phyloP scores from a whole-genome alignment of 2,797 vertebrate genomes.

The Typhlichthys subterraneus region DNA sequence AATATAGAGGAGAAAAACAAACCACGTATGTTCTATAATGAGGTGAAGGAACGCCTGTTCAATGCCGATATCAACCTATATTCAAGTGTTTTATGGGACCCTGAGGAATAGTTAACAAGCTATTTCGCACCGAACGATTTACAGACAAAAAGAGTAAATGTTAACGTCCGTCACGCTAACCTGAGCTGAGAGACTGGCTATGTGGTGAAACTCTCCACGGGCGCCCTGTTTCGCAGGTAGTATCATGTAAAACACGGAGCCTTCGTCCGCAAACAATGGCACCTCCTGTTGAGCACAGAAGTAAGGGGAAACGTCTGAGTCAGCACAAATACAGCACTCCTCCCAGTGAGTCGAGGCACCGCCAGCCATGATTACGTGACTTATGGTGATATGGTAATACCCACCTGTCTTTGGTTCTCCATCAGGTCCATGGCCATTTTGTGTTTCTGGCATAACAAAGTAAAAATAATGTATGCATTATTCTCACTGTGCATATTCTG shows the following conservation, averaged over 20 bases:
- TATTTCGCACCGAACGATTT: conserved; percentile 1
- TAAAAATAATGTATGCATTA: conserved; percentile 17
- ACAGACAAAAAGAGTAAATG: conserved; percentile 3
- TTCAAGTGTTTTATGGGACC: conserved; percentile 14
- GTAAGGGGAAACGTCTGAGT: conserved; percentile 4
- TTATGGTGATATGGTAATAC: background rate
- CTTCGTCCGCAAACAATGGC: conserved; percentile 77
- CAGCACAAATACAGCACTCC: background rate
- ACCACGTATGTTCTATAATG: background rate
- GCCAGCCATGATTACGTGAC: background rate
- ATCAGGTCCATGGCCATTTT: conserved; percentile 79
- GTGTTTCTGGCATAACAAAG: conserved; percentile 73
- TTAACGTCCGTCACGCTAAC: conserved; percentile 56
- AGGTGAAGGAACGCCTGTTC: background rate
- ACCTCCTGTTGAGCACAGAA: conserved; percentile 64
- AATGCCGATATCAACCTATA: conserved; percentile 2
- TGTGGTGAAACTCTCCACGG: conserved; percentile 81
- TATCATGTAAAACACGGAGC: conserved; percentile 77
- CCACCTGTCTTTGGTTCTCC: conserved; percentile 76
- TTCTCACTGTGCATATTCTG: background rate
- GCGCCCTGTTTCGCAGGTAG: conserved; percentile 83
- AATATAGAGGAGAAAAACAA: background rate
- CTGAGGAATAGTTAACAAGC: conserved; percentile 26
- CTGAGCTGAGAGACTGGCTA: conserved; percentile 79
- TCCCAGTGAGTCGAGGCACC: background rate